Evolutionary conservation across 2,113 vertebrate species (phyloP), one percentile per base, ranked within the genome.

Genomic region (Microtus richardsoni): DNA sequence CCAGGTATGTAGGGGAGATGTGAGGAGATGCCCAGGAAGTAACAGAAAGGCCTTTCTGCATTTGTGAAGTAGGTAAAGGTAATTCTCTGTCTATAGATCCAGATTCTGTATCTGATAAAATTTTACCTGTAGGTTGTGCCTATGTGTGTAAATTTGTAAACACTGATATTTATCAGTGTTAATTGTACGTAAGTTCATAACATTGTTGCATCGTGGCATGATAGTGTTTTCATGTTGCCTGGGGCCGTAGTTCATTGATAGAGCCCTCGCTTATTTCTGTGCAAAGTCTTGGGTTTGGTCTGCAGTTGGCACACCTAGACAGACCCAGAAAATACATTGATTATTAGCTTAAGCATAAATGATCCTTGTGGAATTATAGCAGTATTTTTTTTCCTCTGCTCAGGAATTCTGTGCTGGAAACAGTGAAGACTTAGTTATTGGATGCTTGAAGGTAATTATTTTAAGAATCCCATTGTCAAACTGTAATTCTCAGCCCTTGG

Each of bases 161-260:
- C 44, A 26, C 0, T n/a, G 84, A 88, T 94, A 62, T 7, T 78
- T 78, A 94, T 84, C 78, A 87, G 68, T 60, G 82, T 74, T 91
- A 41, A 79, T 83, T 83, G 62, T 74, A 60, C 21, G 0, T 17
- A 10, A 21, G 91, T 80, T 93, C 80, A 2, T 54, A 62, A 68
- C 12, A 41, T 54, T 60, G 21, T 60, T 39, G 49, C 73, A 3
- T 21, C 7, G 49, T 0, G 13, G 24, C 13, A n/a, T 62, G 19
- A 21, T 49, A 8, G 74, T 78, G n/a, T 49, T 78, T 62, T 70
- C 24, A 79, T 41, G 5, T 44, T 62, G 60, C 1, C 54, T 64
- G 33, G 54, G 28, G 41, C 10, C 64, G 28, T 49, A 39, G 36
- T 58, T 94, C 54, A 41, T 24, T 60, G n/a, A 33, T 33, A 33